Evolutionary conservation across 2,113 vertebrate species (phyloP).

Genomic region (Prunella himalayana): DNA sequence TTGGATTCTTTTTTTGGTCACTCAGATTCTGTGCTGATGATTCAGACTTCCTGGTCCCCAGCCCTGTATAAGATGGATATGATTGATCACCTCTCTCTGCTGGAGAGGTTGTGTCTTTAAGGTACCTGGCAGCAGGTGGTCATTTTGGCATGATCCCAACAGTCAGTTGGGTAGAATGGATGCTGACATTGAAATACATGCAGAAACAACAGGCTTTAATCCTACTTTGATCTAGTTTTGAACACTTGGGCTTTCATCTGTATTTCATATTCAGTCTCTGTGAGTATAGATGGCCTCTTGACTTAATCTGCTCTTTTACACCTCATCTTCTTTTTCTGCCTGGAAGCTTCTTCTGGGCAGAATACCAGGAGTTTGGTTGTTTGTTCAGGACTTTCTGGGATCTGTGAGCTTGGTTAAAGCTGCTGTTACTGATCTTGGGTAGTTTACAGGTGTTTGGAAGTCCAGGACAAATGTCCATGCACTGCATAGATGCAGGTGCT

Average conservation of each 20-base stretch:
- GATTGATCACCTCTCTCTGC: not conserved
- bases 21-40: not conserved
- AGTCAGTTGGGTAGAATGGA: not conserved
- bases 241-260: not conserved
- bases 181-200: not conserved
- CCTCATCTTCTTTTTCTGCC: not conserved
- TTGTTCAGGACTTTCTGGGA: not conserved
- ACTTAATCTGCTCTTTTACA: not conserved
- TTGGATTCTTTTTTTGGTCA: not conserved
- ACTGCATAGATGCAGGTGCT: accelerated
- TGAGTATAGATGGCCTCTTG: not conserved
- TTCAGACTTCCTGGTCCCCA: not conserved
- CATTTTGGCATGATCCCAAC: not conserved
- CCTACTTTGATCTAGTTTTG: not conserved
- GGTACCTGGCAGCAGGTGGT: not conserved
- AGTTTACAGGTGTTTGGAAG: not conserved
- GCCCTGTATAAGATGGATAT: not conserved
- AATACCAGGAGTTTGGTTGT: not conserved
- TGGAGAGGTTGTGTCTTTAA: not conserved
- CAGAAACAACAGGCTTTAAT: not conserved
- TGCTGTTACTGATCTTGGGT: not conserved
- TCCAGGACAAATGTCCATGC: not conserved
- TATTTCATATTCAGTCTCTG: not conserved
- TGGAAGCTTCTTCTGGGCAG: not conserved
- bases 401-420: not conserved